Base-by-base conservation (phyloP, 2,888 invertebrate species). In the Gonocerus acuteangulatus region DNA sequence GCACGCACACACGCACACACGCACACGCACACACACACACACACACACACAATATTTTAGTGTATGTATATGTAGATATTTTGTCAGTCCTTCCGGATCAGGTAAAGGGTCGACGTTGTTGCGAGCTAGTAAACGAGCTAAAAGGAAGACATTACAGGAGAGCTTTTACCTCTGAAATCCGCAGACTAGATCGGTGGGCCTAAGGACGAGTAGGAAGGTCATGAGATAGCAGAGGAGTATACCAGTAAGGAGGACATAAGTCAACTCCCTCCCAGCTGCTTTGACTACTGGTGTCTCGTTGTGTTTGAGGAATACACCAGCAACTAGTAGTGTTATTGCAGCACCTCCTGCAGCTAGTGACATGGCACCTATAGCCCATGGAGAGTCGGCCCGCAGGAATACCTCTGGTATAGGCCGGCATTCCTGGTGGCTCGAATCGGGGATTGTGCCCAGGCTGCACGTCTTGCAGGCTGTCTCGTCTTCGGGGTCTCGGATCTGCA, bases 251-350 rank as follows among this genome's bases (percentile, higher is more conserved):
- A 47, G 84, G 44, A 96, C 89, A 75, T 94, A 95, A 65, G 89
- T 89, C 61, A 91, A 77, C 75, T 92, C 91, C 45, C 90, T 79
- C 36, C 95, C 95, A 15, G 94, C 92, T 36, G 96, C 95, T 68
- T 95, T 84, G n/a, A 97, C 97, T 54, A 97, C 91, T 0, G 97
- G 95, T 0, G 97, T 97, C 67, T 91, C 86, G 74, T 95, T 90
- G 78, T 91, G 86, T 18, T 84, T 82, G 54, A 88, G 76, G 79
- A 94, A 94, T 18, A 93, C 87, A 6, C 85, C 82, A 60, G 83
- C 81, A 3, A 91, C 87, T 75, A 76, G 81, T 74, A 84, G 75
- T 34, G 86, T 94, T 64, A 91, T 80, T 58, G 91, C 74, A 67
- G 92, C 88, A 16, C 96, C 95, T 9, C 49, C 82, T 4, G 88